Evolutionary conservation across 64 coral and sea anemone genomes (phyloP).

Genomic region (Acropora yongei): DNA sequence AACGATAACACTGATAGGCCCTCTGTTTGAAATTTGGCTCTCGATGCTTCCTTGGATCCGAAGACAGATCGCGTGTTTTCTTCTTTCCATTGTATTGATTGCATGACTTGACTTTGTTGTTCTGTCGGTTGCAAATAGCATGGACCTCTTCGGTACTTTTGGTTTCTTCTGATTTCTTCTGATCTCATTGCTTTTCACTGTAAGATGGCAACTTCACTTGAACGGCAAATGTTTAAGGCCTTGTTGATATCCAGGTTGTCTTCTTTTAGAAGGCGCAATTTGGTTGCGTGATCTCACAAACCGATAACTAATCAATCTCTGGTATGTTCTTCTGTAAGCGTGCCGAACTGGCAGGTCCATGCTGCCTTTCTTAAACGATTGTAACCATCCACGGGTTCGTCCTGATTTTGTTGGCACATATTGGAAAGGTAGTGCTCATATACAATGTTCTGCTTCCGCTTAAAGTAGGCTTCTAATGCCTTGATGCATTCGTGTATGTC

Average conservation of each 20-base stretch:
- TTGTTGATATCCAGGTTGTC: constrained; percentile 23
- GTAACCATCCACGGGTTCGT: constrained; percentile 57
- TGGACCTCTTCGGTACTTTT: constrained; percentile 1
- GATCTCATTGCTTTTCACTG: constrained; percentile 15
- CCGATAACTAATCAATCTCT: constrained; percentile 59
- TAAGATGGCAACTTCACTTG: constrained; percentile 32
- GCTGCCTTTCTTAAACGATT: constrained; percentile 57
- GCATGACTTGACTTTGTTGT: constrained; percentile 9
- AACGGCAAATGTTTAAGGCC: constrained; percentile 28
- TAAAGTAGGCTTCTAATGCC: constrained; percentile 41
- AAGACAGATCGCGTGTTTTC: not conserved
- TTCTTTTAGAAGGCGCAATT: constrained; percentile 47
- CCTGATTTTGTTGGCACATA: constrained; percentile 1
- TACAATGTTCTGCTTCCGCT: constrained; percentile 61
- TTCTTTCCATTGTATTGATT: not conserved
- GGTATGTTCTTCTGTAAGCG: constrained; percentile 67
- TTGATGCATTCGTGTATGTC: not conserved
- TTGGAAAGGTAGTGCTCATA: constrained; percentile 61
- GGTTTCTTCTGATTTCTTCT: constrained; percentile 10
- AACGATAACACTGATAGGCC: not conserved
- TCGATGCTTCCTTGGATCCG: not conserved
- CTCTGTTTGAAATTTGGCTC: not conserved
- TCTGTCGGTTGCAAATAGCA: not conserved
- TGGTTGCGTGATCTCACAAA: constrained; percentile 22
- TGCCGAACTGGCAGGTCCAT: constrained; percentile 55